Evolutionary conservation across 2,888 invertebrate species (phyloP).

Genomic region (Orthosia gothica): DNA sequence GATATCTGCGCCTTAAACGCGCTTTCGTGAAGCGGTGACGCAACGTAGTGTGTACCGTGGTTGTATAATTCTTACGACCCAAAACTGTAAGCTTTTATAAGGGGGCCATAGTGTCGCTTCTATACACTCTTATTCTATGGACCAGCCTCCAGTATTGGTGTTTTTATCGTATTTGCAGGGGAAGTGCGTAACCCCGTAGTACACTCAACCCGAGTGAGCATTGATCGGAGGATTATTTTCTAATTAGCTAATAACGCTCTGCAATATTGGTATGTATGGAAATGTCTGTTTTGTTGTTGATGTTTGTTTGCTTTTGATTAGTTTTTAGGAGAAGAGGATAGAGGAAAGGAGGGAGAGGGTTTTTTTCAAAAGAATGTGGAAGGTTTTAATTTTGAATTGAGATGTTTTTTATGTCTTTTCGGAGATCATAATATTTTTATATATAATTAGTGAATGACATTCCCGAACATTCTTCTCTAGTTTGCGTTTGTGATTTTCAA

Average conservation of each 20-base stretch:
- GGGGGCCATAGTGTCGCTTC: not conserved
- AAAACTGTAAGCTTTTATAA: not conserved
- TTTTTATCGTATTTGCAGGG: slow-evolving; percentile 42
- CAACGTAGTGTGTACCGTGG: not conserved
- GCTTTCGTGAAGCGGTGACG: too few species aligned
- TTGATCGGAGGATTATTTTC: slow-evolving; percentile 40
- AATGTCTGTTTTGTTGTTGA: slow-evolving; percentile 4
- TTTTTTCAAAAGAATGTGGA: not conserved
- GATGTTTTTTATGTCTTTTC: too few species aligned
- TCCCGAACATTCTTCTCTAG: not conserved
- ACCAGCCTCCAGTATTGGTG: slow-evolving; percentile 30
- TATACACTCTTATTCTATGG: not conserved
- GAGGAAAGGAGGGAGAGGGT: too few species aligned
- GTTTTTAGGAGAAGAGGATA: not conserved
- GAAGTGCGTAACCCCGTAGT: slow-evolving; percentile 20
- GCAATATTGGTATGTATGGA: slow-evolving; percentile 19
- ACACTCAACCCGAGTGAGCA: slow-evolving; percentile 20
- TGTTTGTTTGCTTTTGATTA: not conserved
- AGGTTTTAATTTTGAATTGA: too few species aligned
- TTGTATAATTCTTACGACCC: not conserved
- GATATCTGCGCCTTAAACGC: too few species aligned
- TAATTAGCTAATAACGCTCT: slow-evolving; percentile 53
- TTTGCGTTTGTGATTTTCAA: not conserved
- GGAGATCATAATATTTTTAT: too few species aligned
- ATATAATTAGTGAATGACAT: too few species aligned